These are phyloP conservation scores for Lucifuga dentata DNA, from an alignment of 2,113 vertebrate genomes.

Conservation along the genomic window DNA sequence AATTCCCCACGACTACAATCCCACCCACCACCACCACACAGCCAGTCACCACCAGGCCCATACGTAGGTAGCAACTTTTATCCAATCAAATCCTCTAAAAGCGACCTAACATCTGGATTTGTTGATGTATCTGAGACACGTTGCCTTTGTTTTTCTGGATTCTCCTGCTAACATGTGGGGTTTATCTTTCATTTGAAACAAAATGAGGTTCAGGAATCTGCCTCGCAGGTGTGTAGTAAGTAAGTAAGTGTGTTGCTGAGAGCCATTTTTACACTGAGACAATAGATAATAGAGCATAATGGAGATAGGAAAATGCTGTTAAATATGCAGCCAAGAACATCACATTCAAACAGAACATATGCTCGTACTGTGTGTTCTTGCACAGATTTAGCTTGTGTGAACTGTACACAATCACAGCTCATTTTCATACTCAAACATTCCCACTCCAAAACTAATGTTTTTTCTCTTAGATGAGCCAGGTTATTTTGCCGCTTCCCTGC, in stretches of 20 bases:
- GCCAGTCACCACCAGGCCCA: slow-evolving; percentile 84
- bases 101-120: slow-evolving; percentile 33
- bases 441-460: slow-evolving; percentile 49
- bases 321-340: slow-evolving; percentile 18
- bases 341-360: slow-evolving; percentile 8
- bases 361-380: slow-evolving; percentile 5
- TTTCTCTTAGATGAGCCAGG: slow-evolving; percentile 43
- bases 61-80: slow-evolving; percentile 85
- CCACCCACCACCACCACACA: slow-evolving; percentile 83
- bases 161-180: slow-evolving; percentile 29
- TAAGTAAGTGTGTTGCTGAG: not conserved
- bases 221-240: slow-evolving; percentile 15
- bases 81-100: slow-evolving; percentile 28
- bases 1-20: slow-evolving; percentile 84
- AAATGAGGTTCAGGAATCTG: slow-evolving; percentile 3
- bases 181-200: slow-evolving; percentile 22
- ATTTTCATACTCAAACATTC: slow-evolving; percentile 51
- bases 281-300: not conserved
- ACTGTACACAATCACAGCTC: slow-evolving; percentile 31
- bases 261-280: not conserved
- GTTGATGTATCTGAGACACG: slow-evolving; percentile 23
- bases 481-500: slow-evolving; percentile 33
- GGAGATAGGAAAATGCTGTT: not conserved
- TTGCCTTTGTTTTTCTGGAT: slow-evolving; percentile 9
- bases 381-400: slow-evolving; percentile 15